phyloP scores from a whole-genome alignment of 2,113 vertebrate species.

The Tretioscincus oriximinensis region DNA sequence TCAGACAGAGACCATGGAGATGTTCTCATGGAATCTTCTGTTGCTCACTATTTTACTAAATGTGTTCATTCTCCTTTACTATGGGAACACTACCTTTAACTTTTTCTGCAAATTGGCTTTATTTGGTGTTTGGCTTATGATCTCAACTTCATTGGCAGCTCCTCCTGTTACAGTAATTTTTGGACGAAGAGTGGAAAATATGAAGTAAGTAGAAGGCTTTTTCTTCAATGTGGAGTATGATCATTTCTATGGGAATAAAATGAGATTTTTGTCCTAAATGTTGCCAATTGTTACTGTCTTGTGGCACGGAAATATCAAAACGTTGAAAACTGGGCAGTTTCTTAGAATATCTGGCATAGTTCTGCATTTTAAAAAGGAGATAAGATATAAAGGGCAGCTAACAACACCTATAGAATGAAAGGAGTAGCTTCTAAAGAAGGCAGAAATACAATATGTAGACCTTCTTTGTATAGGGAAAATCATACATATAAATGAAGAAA shows the following conservation, averaged over 20 bases:
- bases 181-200: neutral
- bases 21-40: neutral
- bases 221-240: neutral
- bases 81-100: neutral
- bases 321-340: neutral
- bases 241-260: neutral
- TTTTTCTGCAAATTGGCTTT: neutral
- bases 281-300: neutral
- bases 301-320: neutral
- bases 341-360: neutral
- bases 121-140: neutral
- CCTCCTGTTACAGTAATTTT: neutral
- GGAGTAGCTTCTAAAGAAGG: too few species aligned
- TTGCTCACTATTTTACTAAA: neutral
- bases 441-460: too few species aligned
- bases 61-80: neutral
- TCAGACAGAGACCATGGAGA: neutral
- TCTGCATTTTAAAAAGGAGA: too few species aligned
- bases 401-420: too few species aligned
- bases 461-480: too few species aligned
- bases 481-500: too few species aligned
- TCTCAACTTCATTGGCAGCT: fast-evolving
- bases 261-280: neutral
- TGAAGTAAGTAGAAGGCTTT: neutral
- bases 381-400: too few species aligned